Evolutionary conservation across 2,888 invertebrate genomes (phyloP).

Genomic region (Ophonus ardosiacus): DNA sequence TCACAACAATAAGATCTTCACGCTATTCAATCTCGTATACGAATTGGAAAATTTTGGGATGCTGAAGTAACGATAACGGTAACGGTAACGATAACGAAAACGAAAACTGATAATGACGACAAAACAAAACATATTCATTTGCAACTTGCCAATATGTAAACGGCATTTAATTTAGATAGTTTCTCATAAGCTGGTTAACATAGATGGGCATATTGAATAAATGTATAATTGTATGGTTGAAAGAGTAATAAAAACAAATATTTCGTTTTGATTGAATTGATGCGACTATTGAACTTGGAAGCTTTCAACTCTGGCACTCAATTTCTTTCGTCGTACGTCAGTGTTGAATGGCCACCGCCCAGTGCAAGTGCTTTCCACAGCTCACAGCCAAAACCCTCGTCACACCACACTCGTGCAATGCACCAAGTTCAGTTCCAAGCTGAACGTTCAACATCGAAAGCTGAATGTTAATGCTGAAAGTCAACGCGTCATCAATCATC

Average conservation of each 20-base stretch:
- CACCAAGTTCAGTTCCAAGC: neutral
- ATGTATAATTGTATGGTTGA: conserved; percentile 74
- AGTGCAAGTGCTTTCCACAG: neutral
- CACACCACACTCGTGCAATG: neutral
- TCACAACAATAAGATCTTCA: conserved; percentile 43
- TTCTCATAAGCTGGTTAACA: conserved; percentile 63
- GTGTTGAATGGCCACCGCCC: neutral
- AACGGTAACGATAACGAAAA: neutral
- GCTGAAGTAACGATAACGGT: conserved; percentile 11
- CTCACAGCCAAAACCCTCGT: neutral
- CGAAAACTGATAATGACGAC: conserved; percentile 12
- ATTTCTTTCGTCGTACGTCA: neutral
- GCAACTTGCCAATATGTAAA: conserved; percentile 58
- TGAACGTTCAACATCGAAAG: neutral
- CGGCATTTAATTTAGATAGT: conserved; percentile 60
- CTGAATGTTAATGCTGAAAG: neutral
- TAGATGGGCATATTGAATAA: conserved; percentile 69
- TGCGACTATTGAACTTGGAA: conserved; percentile 36
- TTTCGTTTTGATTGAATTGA: conserved; percentile 61
- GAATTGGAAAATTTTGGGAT: conserved; percentile 37
- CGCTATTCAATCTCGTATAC: conserved; percentile 44
- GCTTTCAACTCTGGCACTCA: conserved; percentile 11
- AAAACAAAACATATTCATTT: conserved; percentile 39
- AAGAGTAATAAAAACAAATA: conserved; percentile 63
- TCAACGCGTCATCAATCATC: no score